Evolutionary conservation across 2,113 vertebrate genomes (phyloP).

Genomic region (Scartelaos histophorus): DNA sequence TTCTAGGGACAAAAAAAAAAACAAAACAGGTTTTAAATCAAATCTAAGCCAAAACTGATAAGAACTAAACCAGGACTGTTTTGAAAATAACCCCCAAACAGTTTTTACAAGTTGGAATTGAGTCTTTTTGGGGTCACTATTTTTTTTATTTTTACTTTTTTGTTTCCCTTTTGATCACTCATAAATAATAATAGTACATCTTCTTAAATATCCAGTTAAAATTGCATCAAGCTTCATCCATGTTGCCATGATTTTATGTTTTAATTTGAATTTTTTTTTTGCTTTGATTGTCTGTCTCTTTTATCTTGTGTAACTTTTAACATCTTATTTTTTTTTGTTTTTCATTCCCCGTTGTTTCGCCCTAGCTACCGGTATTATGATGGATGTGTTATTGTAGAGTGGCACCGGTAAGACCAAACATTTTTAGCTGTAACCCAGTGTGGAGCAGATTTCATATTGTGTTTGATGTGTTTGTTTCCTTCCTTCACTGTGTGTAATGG

Average conservation of each 20-base stretch:
- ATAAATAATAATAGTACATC: background rate
- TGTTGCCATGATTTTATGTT: conserved; percentile 25
- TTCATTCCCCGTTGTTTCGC: conserved; percentile 51
- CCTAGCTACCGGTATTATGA: conserved; percentile 77
- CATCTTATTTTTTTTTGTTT: conserved; percentile 50
- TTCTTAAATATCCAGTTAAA: conserved; percentile 44
- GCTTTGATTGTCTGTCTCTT: conserved; percentile 29
- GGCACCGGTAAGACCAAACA: conserved; percentile 70
- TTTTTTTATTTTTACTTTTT: too few relatives aligned
- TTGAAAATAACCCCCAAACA: too few relatives aligned
- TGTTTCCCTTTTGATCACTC: too few relatives aligned
- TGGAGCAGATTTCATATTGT: conserved; percentile 58
- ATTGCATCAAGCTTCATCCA: conserved; percentile 66
- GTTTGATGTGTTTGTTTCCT: conserved; percentile 50
- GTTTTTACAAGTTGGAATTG: too few relatives aligned
- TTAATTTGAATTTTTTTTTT: background rate
- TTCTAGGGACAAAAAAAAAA: too few relatives aligned
- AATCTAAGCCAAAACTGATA: too few relatives aligned
- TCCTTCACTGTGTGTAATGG: conserved; percentile 17
- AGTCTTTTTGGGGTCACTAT: too few relatives aligned
- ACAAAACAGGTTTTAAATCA: too few relatives aligned
- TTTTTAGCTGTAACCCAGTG: conserved; percentile 35
- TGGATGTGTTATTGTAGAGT: conserved; percentile 72
- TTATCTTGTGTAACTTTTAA: conserved; percentile 47
- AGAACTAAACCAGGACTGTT: too few relatives aligned